These are phyloP conservation scores for Orchestes rusci DNA, from an alignment of 2,888 invertebrate species.

Conservation along the genomic window DNA sequence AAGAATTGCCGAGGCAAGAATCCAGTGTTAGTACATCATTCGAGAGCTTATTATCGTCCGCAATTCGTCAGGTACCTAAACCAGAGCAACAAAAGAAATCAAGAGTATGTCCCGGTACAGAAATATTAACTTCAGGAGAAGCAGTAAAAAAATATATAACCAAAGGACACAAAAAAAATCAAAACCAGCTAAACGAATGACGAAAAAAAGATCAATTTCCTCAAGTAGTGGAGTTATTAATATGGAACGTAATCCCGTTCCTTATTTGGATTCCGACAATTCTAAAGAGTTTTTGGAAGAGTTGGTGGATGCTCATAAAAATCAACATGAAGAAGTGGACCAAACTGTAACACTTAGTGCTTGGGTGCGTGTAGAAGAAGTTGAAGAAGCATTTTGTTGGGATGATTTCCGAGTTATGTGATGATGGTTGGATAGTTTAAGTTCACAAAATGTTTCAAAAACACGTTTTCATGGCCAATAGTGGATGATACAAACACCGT, in stretches of 20 bases:
- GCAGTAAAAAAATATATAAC: no score
- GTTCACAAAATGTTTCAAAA: no score
- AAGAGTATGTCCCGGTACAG: no score
- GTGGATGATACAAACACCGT: no score
- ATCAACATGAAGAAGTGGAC: constrained; percentile 12
- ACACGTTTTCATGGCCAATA: no score
- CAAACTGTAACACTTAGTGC: constrained; percentile 14
- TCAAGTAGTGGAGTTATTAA: constrained; percentile 16
- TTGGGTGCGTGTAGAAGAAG: constrained; percentile 16
- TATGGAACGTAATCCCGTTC: constrained; percentile 12
- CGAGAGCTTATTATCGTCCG: constrained; percentile 13
- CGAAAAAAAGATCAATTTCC: constrained; percentile 8
- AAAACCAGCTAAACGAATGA: constrained; percentile 14
- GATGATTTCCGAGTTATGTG: constrained; percentile 9
- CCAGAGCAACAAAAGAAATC: no score
- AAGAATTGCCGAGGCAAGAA: no score
- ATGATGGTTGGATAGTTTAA: constrained; percentile 9
- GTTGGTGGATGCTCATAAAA: constrained; percentile 4
- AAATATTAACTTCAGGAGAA: no score
- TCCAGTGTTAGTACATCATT: constrained; percentile 14
- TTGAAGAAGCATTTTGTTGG: constrained; percentile 11
- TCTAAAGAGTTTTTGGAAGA: constrained; percentile 14
- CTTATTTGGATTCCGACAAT: constrained; percentile 19
- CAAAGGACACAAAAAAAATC: no score
- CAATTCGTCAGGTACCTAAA: no score